These are phyloP conservation scores for Scaeva pyrastri DNA, from an alignment of 2,888 invertebrate species.

Conservation along the genomic window DNA sequence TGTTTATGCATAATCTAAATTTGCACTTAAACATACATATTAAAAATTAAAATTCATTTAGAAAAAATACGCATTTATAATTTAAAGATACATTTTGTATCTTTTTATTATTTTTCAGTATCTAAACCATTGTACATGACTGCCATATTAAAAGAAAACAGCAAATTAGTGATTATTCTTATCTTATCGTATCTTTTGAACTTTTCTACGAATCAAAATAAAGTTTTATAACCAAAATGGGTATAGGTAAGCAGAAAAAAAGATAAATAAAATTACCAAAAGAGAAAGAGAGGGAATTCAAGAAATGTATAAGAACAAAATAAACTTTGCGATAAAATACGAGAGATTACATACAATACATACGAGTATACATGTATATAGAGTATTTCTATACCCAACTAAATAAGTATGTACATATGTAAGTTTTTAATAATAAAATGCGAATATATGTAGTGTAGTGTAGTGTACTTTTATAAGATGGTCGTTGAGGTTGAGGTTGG, in stretches of 20 bases:
- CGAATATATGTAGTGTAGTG: constrained; percentile 39
- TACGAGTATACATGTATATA: constrained; percentile 1
- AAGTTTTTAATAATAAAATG: constrained; percentile 25
- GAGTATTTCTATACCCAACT: not conserved
- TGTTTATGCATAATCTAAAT: not conserved
- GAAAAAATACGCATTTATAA: not conserved
- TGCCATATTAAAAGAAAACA: constrained; percentile 27
- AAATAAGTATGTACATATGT: not conserved
- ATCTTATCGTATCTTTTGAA: constrained; percentile 73
- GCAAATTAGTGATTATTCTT: constrained; percentile 34
- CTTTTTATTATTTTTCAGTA: constrained; percentile 32
- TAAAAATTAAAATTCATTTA: constrained; percentile 24
- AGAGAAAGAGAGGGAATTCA: constrained; percentile 32
- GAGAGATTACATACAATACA: constrained; percentile 68
- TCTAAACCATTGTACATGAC: constrained; percentile 54
- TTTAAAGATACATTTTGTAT: constrained; percentile 13
- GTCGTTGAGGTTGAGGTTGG: constrained; percentile 32
- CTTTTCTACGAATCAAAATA: constrained; percentile 73
- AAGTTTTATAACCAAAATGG: constrained; percentile 54
- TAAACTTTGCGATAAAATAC: constrained; percentile 71
- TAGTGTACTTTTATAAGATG: constrained; percentile 45
- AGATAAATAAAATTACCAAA: not conserved
- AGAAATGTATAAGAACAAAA: constrained; percentile 2
- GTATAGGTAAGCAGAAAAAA: constrained; percentile 12
- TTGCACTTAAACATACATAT: not conserved